Percentiles rank a stretch among this genome's conserved stretches.
These are phyloP conservation scores for Leucoraja erinaceus DNA, from an alignment of 2,113 vertebrate species.

Conservation along the genomic window DNA sequence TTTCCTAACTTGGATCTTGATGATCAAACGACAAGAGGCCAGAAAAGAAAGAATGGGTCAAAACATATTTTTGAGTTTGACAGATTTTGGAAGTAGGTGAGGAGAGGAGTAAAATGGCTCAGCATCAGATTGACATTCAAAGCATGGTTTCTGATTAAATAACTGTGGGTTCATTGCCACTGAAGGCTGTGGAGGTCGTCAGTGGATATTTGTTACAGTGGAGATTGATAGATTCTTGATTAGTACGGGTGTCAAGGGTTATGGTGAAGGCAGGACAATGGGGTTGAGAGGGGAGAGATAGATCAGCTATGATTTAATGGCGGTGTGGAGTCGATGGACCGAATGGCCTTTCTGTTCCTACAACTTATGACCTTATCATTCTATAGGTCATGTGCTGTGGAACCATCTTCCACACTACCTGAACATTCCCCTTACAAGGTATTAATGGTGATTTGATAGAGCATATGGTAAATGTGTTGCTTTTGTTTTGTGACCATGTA, in stretches of 20 bases:
- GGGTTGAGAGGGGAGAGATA: too few species aligned
- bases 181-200: too few species aligned
- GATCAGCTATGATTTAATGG: too few species aligned
- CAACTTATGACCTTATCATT: background rate
- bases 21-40: too few species aligned
- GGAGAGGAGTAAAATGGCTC: too few species aligned
- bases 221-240: too few species aligned
- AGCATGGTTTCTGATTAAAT: background rate
- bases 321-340: too few species aligned
- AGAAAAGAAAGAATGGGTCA: background rate
- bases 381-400: background rate
- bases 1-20: background rate
- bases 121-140: background rate
- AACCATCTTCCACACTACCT: background rate
- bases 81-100: background rate
- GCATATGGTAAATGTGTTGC: background rate
- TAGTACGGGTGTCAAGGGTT: too few species aligned
- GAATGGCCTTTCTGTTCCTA: too few species aligned
- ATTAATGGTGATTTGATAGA: background rate
- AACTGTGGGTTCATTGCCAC: too few species aligned
- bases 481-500: background rate
- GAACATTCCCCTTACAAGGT: background rate
- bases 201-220: too few species aligned
- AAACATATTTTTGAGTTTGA: background rate
- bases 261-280: too few species aligned